These are phyloP conservation scores for Thyatira batis DNA, from an alignment of 2,888 invertebrate genomes.

Conservation along the genomic window DNA sequence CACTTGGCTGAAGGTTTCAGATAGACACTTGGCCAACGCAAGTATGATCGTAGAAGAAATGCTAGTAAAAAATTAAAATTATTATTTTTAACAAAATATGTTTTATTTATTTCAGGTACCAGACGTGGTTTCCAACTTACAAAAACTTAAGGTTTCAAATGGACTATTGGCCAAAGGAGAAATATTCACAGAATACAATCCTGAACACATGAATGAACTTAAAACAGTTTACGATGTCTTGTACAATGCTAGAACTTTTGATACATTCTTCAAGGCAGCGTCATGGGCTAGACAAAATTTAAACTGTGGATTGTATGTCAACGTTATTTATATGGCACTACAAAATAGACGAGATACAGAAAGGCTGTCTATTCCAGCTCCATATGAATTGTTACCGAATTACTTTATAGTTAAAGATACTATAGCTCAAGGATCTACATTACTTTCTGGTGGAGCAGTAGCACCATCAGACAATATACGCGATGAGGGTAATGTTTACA, in stretches of 20 bases:
- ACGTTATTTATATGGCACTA: slow-evolving; percentile 82
- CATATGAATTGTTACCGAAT: slow-evolving; percentile 86
- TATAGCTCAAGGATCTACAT: slow-evolving; percentile 68
- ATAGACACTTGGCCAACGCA: no score
- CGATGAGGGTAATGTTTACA: slow-evolving; percentile 65
- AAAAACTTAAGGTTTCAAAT: slow-evolving; percentile 44
- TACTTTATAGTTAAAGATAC: slow-evolving; percentile 84
- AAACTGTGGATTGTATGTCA: slow-evolving; percentile 85
- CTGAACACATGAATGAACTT: slow-evolving; percentile 55
- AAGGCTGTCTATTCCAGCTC: slow-evolving; percentile 83
- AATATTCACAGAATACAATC: slow-evolving; percentile 68
- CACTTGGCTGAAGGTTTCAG: no score
- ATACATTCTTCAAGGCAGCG: slow-evolving; percentile 81
- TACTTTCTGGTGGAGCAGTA: slow-evolving; percentile 52
- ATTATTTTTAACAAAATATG: neutral
- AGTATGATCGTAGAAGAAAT: no score
- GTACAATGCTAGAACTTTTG: slow-evolving; percentile 80
- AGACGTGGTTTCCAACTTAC: slow-evolving; percentile 50
- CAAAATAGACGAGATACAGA: slow-evolving; percentile 82
- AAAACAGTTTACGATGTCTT: slow-evolving; percentile 73
- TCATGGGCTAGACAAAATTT: slow-evolving; percentile 83
- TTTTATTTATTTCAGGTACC: slow-evolving; percentile 50
- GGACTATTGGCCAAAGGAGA: slow-evolving; percentile 59
- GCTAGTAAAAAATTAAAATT: no score
- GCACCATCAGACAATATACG: slow-evolving; percentile 47